These are phyloP conservation scores for Tinea trinotella DNA, from an alignment of 2,888 invertebrate species.

Conservation along the genomic window DNA sequence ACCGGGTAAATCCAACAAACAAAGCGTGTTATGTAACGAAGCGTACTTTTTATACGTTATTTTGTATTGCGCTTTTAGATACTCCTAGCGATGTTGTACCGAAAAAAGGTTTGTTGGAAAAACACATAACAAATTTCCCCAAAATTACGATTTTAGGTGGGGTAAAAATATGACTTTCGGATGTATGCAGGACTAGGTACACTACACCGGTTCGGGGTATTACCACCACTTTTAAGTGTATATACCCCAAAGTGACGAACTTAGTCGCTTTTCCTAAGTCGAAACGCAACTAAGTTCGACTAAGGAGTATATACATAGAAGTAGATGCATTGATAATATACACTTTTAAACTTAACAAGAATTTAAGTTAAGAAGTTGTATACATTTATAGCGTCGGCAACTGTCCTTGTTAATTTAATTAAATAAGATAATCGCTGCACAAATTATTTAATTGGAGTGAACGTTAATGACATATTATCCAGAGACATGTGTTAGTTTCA, in stretches of 20 bases:
- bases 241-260: too few relatives aligned
- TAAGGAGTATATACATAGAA: too few relatives aligned
- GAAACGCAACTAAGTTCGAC: too few relatives aligned
- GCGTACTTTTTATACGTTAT: slow-evolving; percentile 6
- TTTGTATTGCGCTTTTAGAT: slow-evolving; percentile 11
- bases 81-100: background rate
- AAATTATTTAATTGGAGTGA: background rate
- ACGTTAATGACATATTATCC: background rate
- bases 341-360: background rate
- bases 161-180: background rate
- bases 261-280: too few relatives aligned
- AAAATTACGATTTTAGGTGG: background rate
- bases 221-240: too few relatives aligned
- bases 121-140: background rate
- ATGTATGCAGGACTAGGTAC: background rate
- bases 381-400: background rate
- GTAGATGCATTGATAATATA: too few relatives aligned
- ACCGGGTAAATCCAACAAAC: slow-evolving; percentile 11
- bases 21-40: slow-evolving; percentile 1
- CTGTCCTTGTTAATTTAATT: background rate
- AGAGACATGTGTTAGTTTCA: too few relatives aligned
- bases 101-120: slow-evolving; percentile 5
- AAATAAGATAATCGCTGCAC: background rate
- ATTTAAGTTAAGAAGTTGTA: background rate
- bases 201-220: too few relatives aligned